Conservation (phyloP, 2,888 invertebrate genomes). For the Nasonia oneida region DNA sequence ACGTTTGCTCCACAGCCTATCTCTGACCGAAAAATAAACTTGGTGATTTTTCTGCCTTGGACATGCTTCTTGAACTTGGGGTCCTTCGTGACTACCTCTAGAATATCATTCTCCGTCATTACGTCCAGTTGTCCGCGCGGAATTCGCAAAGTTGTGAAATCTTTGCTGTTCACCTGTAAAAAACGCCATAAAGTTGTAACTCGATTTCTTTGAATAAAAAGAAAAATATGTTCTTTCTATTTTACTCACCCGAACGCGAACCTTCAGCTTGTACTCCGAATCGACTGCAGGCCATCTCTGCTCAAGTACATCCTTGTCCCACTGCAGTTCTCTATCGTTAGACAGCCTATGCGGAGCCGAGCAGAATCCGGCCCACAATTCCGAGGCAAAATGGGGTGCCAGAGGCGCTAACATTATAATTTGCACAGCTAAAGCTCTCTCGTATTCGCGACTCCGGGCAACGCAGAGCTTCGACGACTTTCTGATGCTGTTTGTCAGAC, state of each 20-base stretch:
- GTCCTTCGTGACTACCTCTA: conserved; percentile 35
- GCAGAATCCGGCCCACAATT: conserved; percentile 91
- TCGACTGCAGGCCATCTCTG: conserved; percentile 91
- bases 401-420: conserved; percentile 93
- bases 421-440: conserved; percentile 88
- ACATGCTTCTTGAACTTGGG: conserved; percentile 46
- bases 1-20: conserved; percentile 55
- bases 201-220: not conserved
- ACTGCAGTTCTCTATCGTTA: conserved; percentile 81
- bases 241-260: conserved; percentile 82
- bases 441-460: conserved; percentile 86
- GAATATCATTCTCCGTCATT: conserved; percentile 44
- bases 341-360: conserved; percentile 82
- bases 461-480: conserved; percentile 83
- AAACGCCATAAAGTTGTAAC: not conserved
- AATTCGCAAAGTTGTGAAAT: conserved; percentile 42
- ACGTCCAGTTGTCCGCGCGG: conserved; percentile 45
- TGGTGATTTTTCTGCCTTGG: conserved; percentile 21
- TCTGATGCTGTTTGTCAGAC: conserved; percentile 89
- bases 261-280: conserved; percentile 84
- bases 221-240: not conserved
- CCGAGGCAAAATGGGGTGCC: conserved; percentile 94
- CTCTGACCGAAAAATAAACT: conserved; percentile 49
- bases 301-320: conserved; percentile 86
- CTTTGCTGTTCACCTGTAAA: conserved; percentile 55